Evolutionary conservation across 1,140 invertebrate species (phyloP).

Genomic region (Ruditapes philippinarum): DNA sequence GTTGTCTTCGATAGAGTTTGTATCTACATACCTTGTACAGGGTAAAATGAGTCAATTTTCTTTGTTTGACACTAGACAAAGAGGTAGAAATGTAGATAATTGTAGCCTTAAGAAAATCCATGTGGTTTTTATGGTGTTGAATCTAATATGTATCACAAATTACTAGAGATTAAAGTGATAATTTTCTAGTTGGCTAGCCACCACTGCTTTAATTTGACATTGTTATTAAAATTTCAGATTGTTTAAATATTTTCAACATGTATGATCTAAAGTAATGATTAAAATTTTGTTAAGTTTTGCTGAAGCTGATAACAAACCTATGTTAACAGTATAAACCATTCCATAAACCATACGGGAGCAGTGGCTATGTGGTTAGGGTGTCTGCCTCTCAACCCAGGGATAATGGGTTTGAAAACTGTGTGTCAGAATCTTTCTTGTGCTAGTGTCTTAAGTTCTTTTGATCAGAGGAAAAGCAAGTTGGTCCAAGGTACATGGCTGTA

Average conservation of each 20-base stretch:
- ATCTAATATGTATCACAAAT: neutral
- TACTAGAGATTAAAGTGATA: neutral
- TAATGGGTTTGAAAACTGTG: too few species aligned
- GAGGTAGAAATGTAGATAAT: conserved; percentile 21
- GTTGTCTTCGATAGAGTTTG: neutral
- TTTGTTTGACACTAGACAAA: neutral
- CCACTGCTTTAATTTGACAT: neutral
- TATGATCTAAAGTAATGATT: neutral
- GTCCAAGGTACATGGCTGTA: too few species aligned
- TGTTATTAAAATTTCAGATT: neutral
- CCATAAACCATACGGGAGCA: too few species aligned
- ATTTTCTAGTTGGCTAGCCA: neutral
- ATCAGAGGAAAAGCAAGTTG: too few species aligned
- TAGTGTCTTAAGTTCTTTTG: too few species aligned
- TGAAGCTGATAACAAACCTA: too few species aligned
- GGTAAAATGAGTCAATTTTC: conserved; percentile 15
- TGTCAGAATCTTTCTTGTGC: too few species aligned
- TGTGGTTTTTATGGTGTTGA: conserved; percentile 3
- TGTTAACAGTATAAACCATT: too few species aligned
- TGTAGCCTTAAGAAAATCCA: conserved; percentile 13
- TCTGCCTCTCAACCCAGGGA: too few species aligned
- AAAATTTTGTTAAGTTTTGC: too few species aligned
- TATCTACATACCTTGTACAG: neutral
- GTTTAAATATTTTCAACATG: neutral
- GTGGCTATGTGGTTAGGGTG: too few species aligned